phyloP scores from a whole-genome alignment of 2,113 vertebrate species.

The Peucedramus taeniatus region DNA sequence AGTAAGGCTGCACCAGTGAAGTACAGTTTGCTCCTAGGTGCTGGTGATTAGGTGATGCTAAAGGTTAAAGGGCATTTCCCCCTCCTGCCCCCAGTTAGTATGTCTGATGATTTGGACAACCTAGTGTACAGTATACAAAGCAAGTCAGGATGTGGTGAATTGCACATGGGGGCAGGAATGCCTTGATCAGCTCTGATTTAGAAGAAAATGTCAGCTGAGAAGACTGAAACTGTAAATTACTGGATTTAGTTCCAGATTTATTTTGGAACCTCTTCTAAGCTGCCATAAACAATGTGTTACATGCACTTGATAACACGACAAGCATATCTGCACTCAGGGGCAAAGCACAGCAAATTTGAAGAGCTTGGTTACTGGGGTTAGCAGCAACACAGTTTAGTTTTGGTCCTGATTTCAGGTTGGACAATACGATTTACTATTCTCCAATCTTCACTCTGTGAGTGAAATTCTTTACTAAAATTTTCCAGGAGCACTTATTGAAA shows the following conservation, averaged over 20 bases:
- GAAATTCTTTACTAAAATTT: neutral
- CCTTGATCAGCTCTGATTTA: neutral
- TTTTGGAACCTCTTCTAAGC: neutral
- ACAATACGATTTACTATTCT: neutral
- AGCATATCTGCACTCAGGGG: neutral
- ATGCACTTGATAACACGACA: accelerated
- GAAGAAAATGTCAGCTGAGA: neutral
- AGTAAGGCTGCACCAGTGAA: neutral
- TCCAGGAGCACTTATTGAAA: neutral
- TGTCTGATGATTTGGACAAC: neutral
- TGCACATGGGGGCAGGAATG: neutral
- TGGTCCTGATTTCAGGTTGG: neutral
- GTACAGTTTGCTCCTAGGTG: neutral
- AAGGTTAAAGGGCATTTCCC: neutral
- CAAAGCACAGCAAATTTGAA: neutral
- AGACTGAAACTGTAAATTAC: neutral
- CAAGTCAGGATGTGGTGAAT: neutral
- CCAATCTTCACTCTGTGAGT: neutral
- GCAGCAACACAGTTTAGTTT: neutral
- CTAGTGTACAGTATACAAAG: neutral
- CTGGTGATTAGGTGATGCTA: neutral
- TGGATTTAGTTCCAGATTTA: neutral
- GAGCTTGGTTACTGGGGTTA: neutral
- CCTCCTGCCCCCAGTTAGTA: accelerated
- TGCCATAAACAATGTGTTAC: neutral